phyloP scores from a whole-genome alignment of 2,888 invertebrate species.

The Geophilus truncorum region DNA sequence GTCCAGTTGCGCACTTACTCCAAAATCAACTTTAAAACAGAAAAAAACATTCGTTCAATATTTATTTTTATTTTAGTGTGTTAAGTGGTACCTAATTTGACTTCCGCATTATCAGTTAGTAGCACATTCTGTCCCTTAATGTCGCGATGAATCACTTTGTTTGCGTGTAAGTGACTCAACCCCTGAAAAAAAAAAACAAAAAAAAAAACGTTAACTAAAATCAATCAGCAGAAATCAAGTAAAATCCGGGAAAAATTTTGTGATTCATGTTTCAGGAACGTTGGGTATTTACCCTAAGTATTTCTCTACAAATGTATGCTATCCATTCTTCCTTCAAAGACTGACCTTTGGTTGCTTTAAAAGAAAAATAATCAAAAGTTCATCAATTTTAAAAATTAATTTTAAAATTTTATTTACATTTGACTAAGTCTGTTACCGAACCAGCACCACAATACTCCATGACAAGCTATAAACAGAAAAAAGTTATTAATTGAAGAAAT shows the following conservation, averaged over 20 bases:
- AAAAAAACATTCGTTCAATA: background rate
- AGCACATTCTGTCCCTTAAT: slow-evolving; percentile 99
- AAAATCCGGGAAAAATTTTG: background rate
- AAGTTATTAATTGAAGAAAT: background rate
- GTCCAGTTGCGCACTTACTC: slow-evolving; percentile 98
- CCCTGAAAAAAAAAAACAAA: slow-evolving; percentile 67
- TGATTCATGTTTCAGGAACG: background rate
- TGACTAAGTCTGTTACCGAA: slow-evolving; percentile 97
- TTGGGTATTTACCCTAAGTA: slow-evolving; percentile 49
- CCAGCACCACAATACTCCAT: slow-evolving; percentile 99
- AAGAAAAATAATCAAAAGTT: slow-evolving; percentile 30
- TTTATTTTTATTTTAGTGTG: slow-evolving; percentile 39
- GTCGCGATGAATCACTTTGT: slow-evolving; percentile 98
- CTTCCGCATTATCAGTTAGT: slow-evolving; percentile 98
- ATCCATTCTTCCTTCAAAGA: slow-evolving; percentile 99
- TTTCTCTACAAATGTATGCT: slow-evolving; percentile 94
- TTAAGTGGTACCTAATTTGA: slow-evolving; percentile 74
- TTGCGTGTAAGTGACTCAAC: slow-evolving; percentile 93
- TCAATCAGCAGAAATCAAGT: slow-evolving; percentile 8
- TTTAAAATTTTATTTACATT: slow-evolving; percentile 56
- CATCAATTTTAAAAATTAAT: background rate
- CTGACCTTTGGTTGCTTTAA: slow-evolving; percentile 83
- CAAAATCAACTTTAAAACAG: slow-evolving; percentile 79
- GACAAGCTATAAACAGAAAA: slow-evolving; percentile 59
- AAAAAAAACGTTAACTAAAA: slow-evolving; percentile 15